A percentile compares a stretch with the other conserved stretches of the same genome.
phyloP scores from a whole-genome alignment of 2,888 invertebrate genomes.

The Drosophila ochracea region DNA sequence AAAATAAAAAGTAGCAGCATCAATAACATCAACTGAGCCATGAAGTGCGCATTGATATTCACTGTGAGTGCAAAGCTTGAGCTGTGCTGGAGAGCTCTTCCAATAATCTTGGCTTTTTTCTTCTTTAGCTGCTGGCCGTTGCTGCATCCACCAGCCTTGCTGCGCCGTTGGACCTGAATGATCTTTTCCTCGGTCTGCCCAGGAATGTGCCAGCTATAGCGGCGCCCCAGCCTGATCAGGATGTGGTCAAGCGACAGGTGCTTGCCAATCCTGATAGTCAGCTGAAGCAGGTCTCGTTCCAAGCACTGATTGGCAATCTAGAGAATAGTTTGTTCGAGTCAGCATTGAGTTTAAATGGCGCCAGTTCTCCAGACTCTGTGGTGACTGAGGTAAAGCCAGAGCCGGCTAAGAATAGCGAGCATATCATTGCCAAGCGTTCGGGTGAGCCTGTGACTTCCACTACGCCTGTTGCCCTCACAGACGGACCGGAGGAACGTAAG shows the following conservation, averaged over 20 bases:
- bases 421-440: conserved; percentile 56
- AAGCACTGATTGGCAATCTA: conserved; percentile 78
- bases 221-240: conserved; percentile 38
- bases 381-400: conserved; percentile 58
- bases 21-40: conserved; percentile 41
- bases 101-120: neutral
- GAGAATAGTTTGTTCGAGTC: conserved; percentile 80
- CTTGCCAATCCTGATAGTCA: conserved; percentile 61
- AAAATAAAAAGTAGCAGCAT: conserved; percentile 17
- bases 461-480: neutral
- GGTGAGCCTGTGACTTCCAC: conserved; percentile 32
- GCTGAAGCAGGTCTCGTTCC: conserved; percentile 78
- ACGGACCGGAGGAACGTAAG: conserved; percentile 50
- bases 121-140: conserved; percentile 56
- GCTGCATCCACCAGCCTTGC: conserved; percentile 42
- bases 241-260: conserved; percentile 74
- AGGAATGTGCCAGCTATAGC: conserved; percentile 30
- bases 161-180: conserved; percentile 66
- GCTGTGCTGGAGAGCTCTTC: too few relatives aligned
- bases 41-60: conserved; percentile 70
- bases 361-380: conserved; percentile 59
- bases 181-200: conserved; percentile 58
- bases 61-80: conserved; percentile 58
- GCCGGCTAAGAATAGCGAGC: conserved; percentile 21
- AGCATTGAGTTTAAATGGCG: conserved; percentile 74